Evolutionary conservation across 2,797 vertebrate genomes (phyloP).

Genomic region (Crypturellus tataupa): DNA sequence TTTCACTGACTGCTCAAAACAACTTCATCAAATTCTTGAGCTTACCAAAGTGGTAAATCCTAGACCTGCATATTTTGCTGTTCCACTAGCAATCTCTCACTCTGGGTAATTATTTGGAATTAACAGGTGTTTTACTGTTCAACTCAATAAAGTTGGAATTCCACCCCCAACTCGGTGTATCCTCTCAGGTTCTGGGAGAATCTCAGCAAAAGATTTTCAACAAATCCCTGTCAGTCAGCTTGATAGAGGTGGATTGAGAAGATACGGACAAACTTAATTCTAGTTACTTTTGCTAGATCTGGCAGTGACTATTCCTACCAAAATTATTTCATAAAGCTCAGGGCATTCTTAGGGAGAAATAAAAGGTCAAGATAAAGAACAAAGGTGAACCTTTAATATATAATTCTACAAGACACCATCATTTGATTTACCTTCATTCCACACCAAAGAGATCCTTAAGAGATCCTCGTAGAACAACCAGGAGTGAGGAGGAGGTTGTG

Average conservation of each 20-base stretch:
- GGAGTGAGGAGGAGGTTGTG: background rate
- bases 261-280: background rate
- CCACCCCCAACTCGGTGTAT: fast-evolving
- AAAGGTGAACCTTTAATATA: background rate
- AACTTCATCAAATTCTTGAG: background rate
- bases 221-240: background rate
- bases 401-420: background rate
- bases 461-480: background rate
- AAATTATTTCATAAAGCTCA: background rate
- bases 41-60: background rate
- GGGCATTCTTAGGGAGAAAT: background rate
- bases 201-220: background rate
- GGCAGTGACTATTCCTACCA: background rate
- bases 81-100: background rate
- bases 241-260: background rate
- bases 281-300: background rate
- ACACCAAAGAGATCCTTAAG: background rate
- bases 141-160: background rate
- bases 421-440: background rate
- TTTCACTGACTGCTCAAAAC: background rate
- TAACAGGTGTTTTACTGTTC: background rate
- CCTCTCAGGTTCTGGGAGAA: background rate
- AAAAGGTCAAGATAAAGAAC: background rate
- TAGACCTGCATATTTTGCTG: background rate
- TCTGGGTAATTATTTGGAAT: background rate